Evolutionary conservation across 2,888 invertebrate genomes (phyloP).

Genomic region (Ormyrus pomaceus): DNA sequence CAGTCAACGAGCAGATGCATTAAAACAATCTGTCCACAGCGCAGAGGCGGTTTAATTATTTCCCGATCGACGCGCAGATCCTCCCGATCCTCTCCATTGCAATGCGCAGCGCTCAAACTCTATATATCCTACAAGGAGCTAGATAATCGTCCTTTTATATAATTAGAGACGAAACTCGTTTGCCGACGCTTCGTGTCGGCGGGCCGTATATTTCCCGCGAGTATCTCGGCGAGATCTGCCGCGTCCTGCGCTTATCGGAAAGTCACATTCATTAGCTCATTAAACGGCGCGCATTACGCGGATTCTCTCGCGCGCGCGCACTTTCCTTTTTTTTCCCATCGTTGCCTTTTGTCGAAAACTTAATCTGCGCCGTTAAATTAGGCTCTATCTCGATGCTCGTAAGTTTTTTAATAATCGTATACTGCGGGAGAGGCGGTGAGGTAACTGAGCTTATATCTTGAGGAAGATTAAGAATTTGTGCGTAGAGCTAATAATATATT

Average conservation of each 20-base stretch:
- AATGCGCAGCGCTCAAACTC: not conserved
- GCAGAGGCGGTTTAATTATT: too few relatives aligned
- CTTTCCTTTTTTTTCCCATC: too few relatives aligned
- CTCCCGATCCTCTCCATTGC: too few relatives aligned
- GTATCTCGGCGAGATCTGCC: constrained; percentile 15
- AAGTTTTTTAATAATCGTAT: too few relatives aligned
- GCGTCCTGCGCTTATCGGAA: constrained; percentile 26
- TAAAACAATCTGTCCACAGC: not conserved
- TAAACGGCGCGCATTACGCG: constrained; percentile 52
- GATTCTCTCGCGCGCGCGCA: constrained; percentile 21
- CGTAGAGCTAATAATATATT: too few relatives aligned
- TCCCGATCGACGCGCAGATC: too few relatives aligned
- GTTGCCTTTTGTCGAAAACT: too few relatives aligned
- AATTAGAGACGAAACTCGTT: constrained; percentile 21
- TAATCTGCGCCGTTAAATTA: too few relatives aligned
- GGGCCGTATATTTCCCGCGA: constrained; percentile 25
- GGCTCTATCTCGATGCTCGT: too few relatives aligned
- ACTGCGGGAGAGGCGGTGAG: too few relatives aligned
- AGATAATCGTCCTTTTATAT: constrained; percentile 6
- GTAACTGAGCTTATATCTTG: too few relatives aligned
- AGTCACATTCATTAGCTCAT: constrained; percentile 57
- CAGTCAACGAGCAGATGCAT: not conserved
- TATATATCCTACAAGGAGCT: not conserved
- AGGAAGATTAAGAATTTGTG: too few relatives aligned
- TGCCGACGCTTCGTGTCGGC: constrained; percentile 20